phyloP scores from a whole-genome alignment of 2,888 invertebrate species.

The Drosophila affinis region DNA sequence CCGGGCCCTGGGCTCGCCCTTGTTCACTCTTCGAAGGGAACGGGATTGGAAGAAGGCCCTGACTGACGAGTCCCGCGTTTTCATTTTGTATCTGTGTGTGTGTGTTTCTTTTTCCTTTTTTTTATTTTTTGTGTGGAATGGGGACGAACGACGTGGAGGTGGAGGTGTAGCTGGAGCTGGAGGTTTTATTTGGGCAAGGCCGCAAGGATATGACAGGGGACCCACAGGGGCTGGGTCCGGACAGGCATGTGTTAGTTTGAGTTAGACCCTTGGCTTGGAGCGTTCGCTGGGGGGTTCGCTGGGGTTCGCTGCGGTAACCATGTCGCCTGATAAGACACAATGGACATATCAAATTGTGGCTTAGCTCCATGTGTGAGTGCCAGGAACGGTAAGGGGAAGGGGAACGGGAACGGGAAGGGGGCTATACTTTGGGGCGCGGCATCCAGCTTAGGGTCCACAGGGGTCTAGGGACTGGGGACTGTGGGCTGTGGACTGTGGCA shows the following conservation, averaged over 20 bases:
- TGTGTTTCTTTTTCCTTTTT: conserved; percentile 1
- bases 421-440: conserved; percentile 58
- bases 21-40: conserved; percentile 26
- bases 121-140: conserved; percentile 16
- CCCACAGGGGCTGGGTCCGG: conserved; percentile 24
- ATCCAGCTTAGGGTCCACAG: conserved; percentile 23
- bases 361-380: conserved; percentile 55
- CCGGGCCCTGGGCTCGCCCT: conserved; percentile 56
- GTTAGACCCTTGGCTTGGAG: conserved; percentile 59
- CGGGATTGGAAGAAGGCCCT: conserved; percentile 25
- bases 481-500: conserved; percentile 40
- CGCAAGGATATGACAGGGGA: conserved; percentile 69
- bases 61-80: conserved; percentile 76
- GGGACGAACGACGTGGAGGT: conserved; percentile 1
- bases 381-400: neutral
- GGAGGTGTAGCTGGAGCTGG: conserved; percentile 28
- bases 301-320: conserved; percentile 74
- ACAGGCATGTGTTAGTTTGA: conserved; percentile 37
- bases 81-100: conserved; percentile 30
- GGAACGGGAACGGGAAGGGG: conserved; percentile 1
- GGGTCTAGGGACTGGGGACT: conserved; percentile 24
- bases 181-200: conserved; percentile 77
- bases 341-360: conserved; percentile 83
- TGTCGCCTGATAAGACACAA: conserved; percentile 82
- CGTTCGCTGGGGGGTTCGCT: conserved; percentile 60